A percentile compares a stretch with the other conserved stretches of the same genome.
Evolutionary conservation across 2,888 invertebrate species (phyloP).

Genomic region (Agrotis puta): DNA sequence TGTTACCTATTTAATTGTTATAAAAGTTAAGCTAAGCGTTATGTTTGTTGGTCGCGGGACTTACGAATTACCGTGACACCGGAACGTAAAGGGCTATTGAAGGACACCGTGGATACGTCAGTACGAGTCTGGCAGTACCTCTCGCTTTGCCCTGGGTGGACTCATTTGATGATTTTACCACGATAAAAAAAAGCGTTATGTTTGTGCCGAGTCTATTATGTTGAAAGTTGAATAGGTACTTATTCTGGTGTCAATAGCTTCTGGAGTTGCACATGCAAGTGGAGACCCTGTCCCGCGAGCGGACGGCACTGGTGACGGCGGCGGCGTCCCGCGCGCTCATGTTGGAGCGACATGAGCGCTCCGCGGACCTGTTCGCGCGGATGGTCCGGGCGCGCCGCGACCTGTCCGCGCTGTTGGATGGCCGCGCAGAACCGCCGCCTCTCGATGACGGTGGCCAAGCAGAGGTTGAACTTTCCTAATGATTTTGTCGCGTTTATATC

Average conservation of each 20-base stretch:
- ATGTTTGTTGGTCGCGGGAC: too few species aligned
- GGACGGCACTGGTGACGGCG: constrained; percentile 80
- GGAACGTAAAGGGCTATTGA: too few species aligned
- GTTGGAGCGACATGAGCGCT: constrained; percentile 86
- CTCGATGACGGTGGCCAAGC: constrained; percentile 68
- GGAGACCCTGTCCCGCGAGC: constrained; percentile 80
- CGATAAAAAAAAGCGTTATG: too few species aligned
- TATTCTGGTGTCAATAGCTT: constrained; percentile 68
- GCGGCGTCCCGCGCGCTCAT: constrained; percentile 85
- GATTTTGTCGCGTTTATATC: too few species aligned
- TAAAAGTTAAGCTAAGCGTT: too few species aligned
- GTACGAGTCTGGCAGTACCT: too few species aligned
- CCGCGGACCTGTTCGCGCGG: constrained; percentile 81
- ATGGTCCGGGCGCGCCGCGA: constrained; percentile 80
- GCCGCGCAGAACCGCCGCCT: constrained; percentile 68
- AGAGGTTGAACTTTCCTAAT: constrained; percentile 68
- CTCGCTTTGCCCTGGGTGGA: too few species aligned
- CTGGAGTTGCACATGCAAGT: constrained; percentile 85
- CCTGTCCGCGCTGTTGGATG: constrained; percentile 76
- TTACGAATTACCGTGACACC: too few species aligned
- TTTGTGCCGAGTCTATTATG: neutral
- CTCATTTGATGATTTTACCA: too few species aligned
- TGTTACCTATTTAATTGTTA: too few species aligned
- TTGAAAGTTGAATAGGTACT: neutral
- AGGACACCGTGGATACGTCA: too few species aligned